Percentiles rank a stretch among this genome's conserved stretches.
These are phyloP conservation scores for Mamestra configurata DNA, from an alignment of 1,140 invertebrate genomes.

Conservation along the genomic window DNA sequence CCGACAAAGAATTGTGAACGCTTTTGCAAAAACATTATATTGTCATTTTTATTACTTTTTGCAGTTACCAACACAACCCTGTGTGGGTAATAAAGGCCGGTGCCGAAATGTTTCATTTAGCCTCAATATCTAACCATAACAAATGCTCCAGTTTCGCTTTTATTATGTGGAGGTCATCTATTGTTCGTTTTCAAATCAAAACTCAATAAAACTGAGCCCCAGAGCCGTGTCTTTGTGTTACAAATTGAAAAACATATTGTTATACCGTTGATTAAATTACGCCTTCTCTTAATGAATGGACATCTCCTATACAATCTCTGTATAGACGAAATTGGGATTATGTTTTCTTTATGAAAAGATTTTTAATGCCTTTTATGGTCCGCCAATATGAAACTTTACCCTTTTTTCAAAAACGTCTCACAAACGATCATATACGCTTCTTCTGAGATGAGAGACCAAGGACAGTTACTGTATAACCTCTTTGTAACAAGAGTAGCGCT, in stretches of 20 bases:
- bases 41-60: conserved; percentile 52
- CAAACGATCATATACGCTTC: no score
- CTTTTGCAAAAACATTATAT: conserved; percentile 53
- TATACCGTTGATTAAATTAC: conserved; percentile 42
- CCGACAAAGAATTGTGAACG: conserved; percentile 18
- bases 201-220: conserved; percentile 46
- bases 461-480: no score
- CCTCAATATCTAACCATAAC: conserved; percentile 49
- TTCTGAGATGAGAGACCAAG: no score
- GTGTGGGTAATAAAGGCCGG: conserved; percentile 46
- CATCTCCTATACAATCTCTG: not conserved
- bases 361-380: not conserved
- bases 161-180: conserved; percentile 51
- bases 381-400: not conserved
- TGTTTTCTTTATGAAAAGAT: conserved; percentile 17
- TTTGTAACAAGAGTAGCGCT: no score
- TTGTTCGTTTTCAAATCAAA: conserved; percentile 55
- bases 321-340: not conserved
- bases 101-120: conserved; percentile 55
- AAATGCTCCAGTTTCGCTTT: conserved; percentile 46
- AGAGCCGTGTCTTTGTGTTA: conserved; percentile 47
- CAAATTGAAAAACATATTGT: conserved; percentile 50
- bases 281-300: conserved; percentile 21
- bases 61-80: conserved; percentile 45
- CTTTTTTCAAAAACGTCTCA: no score